phyloP scores from a whole-genome alignment of 2,888 invertebrate genomes.

The Alcis repandata region DNA sequence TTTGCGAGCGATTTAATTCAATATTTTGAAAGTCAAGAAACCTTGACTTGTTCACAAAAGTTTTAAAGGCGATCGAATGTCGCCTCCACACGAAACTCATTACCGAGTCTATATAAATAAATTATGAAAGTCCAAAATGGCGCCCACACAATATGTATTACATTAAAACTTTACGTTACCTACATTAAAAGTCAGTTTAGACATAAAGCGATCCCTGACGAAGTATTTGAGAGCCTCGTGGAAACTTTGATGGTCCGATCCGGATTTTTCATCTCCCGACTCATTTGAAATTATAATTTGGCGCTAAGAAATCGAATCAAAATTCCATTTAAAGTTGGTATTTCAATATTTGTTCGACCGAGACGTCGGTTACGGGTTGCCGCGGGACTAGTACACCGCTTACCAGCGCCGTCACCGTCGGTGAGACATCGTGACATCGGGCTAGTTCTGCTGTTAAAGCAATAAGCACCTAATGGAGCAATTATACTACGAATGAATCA shows the following conservation, averaged over 20 bases:
- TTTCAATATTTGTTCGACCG: constrained; percentile 81
- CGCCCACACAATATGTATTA: constrained; percentile 63
- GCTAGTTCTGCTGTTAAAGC: not conserved
- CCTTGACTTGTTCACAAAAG: not conserved
- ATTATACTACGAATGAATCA: too few species aligned
- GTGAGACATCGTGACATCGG: not conserved
- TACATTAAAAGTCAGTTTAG: constrained; percentile 80
- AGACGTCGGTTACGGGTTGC: constrained; percentile 61
- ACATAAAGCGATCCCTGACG: constrained; percentile 69
- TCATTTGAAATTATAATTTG: constrained; percentile 85
- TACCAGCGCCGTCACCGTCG: too few species aligned
- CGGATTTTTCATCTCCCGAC: constrained; percentile 82
- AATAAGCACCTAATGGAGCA: not conserved
- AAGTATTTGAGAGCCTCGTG: constrained; percentile 49
- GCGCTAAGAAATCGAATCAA: constrained; percentile 83
- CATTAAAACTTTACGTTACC: constrained; percentile 67
- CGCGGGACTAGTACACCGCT: not conserved
- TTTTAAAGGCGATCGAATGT: constrained; percentile 19
- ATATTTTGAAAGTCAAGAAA: not conserved
- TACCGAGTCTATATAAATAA: constrained; percentile 44
- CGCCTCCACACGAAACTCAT: constrained; percentile 48
- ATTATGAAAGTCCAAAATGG: constrained; percentile 50
- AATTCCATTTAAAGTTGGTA: constrained; percentile 84
- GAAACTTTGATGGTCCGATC: constrained; percentile 81
- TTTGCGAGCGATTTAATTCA: not conserved